Evolutionary conservation across 1,140 invertebrate species (phyloP).

Genomic region (Phenacoccus solenopsis): DNA sequence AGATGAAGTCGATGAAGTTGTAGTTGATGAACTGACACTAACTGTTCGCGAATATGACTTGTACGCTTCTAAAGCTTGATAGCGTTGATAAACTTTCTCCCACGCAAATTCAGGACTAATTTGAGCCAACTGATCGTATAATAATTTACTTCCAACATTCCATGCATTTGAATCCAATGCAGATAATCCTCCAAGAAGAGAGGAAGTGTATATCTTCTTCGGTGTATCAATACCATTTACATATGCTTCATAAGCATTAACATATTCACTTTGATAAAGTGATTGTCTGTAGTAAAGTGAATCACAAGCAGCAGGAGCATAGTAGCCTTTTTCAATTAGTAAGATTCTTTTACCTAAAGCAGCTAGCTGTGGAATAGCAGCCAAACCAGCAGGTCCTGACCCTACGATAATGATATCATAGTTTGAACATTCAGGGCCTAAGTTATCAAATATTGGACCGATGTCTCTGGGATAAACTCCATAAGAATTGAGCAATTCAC

Average conservation of each 20-base stretch:
- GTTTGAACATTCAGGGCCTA: neutral
- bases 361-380: neutral
- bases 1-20: neutral
- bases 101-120: neutral
- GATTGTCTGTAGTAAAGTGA: constrained; percentile 2
- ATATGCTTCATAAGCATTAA: neutral
- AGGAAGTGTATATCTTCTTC: neutral
- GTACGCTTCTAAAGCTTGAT: neutral
- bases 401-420: neutral
- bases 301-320: neutral
- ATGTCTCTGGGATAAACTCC: neutral
- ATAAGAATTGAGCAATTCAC: neutral
- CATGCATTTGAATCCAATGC: neutral
- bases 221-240: neutral
- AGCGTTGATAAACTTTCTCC: neutral
- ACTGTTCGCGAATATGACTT: neutral
- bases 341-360: neutral
- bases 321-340: neutral
- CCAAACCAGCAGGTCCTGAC: neutral
- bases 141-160: neutral
- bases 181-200: neutral
- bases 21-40: neutral
- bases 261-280: neutral
- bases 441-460: neutral
- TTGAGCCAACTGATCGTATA: neutral